Evolutionary conservation across 2,888 invertebrate genomes (phyloP).

Genomic region (Teleiodes luculella): DNA sequence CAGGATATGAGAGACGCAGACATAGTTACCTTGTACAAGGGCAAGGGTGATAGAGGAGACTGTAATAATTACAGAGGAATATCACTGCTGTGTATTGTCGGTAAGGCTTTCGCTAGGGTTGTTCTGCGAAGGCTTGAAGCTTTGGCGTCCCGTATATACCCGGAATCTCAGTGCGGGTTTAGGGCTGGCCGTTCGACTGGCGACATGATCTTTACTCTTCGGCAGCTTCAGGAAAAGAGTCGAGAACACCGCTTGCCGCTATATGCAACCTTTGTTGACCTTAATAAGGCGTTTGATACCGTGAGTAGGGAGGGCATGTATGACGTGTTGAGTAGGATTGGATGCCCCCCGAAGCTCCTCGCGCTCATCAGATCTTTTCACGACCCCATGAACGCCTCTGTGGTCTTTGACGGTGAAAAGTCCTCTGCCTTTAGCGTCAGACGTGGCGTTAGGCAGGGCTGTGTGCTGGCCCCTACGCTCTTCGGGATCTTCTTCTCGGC

Average conservation of each 20-base stretch:
- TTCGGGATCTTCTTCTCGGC: background rate
- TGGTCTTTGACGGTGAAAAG: background rate
- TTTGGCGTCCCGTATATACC: constrained; percentile 17
- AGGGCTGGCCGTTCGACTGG: constrained; percentile 16
- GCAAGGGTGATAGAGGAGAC: constrained; percentile 11
- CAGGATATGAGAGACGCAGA: too few relatives aligned
- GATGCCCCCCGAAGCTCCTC: constrained; percentile 12
- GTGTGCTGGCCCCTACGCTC: background rate
- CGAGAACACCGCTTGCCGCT: background rate
- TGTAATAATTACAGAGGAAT: constrained; percentile 13
- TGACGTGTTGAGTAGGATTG: background rate
- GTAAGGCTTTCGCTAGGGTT: constrained; percentile 10
- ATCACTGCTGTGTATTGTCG: constrained; percentile 14
- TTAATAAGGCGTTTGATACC: too few relatives aligned
- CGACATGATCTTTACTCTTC: constrained; percentile 2
- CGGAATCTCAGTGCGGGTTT: constrained; percentile 21
- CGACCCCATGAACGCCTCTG: constrained; percentile 3
- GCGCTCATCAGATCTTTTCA: constrained; percentile 1
- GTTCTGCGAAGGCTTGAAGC: constrained; percentile 11
- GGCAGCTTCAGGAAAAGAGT: too few relatives aligned
- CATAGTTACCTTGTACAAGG: constrained; percentile 3
- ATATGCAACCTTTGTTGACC: constrained; percentile 7
- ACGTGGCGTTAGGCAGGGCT: constrained; percentile 8
- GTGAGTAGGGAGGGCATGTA: too few relatives aligned
- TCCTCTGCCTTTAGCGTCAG: background rate